phyloP scores from a whole-genome alignment of 1,140 invertebrate genomes.

The Ylistrum balloti region DNA sequence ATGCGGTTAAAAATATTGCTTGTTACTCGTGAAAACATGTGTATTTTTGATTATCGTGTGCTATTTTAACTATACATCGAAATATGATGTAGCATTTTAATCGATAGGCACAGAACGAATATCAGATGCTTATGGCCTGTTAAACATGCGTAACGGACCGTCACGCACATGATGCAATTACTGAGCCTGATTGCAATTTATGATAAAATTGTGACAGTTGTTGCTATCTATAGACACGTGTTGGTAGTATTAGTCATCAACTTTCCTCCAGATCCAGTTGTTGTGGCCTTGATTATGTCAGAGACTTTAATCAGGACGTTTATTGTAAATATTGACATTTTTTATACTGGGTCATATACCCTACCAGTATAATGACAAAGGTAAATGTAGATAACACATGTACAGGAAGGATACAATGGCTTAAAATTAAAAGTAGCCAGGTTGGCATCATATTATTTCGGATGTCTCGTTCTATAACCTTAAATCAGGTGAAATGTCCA shows the following conservation, averaged over 20 bases:
- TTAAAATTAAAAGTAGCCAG: too few relatives aligned
- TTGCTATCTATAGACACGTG: not conserved
- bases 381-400: too few relatives aligned
- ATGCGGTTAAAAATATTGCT: not conserved
- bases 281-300: too few relatives aligned
- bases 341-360: too few relatives aligned
- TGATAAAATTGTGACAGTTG: not conserved
- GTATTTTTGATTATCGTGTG: not conserved
- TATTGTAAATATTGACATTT: not conserved
- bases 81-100: not conserved
- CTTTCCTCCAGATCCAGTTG: too few relatives aligned
- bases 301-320: too few relatives aligned
- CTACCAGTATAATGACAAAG: too few relatives aligned
- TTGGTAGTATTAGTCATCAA: not conserved
- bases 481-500: too few relatives aligned
- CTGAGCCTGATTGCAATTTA: not conserved
- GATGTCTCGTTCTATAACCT: too few relatives aligned
- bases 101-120: not conserved
- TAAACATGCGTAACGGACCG: not conserved
- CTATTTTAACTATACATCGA: not conserved
- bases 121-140: not conserved
- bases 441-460: too few relatives aligned
- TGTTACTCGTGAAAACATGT: not conserved
- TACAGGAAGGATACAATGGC: too few relatives aligned
- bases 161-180: not conserved